Evolutionary conservation across 2,797 vertebrate species (phyloP).

Genomic region (Chaetophractus vellerosus): DNA sequence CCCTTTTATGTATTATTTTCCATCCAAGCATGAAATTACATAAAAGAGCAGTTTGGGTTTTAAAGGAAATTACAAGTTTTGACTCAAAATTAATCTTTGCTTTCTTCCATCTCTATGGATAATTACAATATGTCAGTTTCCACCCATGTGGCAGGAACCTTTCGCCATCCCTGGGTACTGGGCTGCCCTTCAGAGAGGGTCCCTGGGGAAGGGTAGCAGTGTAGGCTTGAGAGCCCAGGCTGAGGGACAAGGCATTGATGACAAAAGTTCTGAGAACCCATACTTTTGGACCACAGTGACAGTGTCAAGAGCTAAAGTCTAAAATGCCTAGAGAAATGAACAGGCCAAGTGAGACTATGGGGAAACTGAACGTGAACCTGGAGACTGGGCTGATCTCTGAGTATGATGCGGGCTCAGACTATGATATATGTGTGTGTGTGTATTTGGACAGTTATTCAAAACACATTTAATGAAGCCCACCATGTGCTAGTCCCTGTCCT

Average conservation of each 20-base stretch:
- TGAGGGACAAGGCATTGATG: neutral
- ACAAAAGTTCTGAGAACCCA: neutral
- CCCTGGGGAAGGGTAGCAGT: neutral
- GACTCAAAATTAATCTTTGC: conserved; percentile 84
- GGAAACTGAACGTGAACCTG: neutral
- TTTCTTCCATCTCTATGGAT: conserved; percentile 82
- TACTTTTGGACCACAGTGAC: neutral
- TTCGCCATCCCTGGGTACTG: neutral
- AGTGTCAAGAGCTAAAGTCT: neutral
- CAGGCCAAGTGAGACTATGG: neutral
- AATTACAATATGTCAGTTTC: conserved; percentile 88
- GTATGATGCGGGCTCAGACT: neutral
- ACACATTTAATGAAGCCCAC: neutral
- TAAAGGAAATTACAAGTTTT: conserved; percentile 89
- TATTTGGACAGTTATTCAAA: too few relatives aligned
- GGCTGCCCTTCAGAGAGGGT: neutral
- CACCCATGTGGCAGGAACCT: conserved; percentile 49
- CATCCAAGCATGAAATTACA: conserved; percentile 78
- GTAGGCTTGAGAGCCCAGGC: neutral
- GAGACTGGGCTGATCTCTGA: neutral
- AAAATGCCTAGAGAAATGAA: neutral
- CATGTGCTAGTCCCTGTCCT: neutral
- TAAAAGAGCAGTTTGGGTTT: conserved; percentile 79
- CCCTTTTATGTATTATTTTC: conserved; percentile 64
- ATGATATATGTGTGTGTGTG: too few relatives aligned